Conservation (phyloP, 1,140 invertebrate species). For the Rhopalosiphum padi region DNA sequence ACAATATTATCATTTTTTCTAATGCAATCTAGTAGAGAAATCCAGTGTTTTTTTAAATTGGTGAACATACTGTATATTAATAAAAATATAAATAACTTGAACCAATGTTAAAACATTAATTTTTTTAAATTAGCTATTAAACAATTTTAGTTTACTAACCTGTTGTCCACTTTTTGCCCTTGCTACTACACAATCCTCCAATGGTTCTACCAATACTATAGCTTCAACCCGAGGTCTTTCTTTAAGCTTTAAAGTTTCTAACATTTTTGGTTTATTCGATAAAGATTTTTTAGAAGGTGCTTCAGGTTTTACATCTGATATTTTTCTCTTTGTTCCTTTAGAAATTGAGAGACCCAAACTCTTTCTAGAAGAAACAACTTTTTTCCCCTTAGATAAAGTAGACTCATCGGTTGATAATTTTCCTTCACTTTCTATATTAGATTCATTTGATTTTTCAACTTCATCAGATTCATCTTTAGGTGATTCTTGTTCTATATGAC, state of each 20-base stretch:
- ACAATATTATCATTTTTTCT: too few relatives aligned
- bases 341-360: slow-evolving; percentile 43
- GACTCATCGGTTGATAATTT: slow-evolving; percentile 63
- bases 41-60: too few relatives aligned
- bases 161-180: background rate
- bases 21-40: too few relatives aligned
- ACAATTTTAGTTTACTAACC: background rate
- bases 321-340: slow-evolving; percentile 50
- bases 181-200: background rate
- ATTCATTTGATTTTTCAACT: slow-evolving; percentile 59
- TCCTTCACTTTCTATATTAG: slow-evolving; percentile 60
- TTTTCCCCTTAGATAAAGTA: slow-evolving; percentile 35
- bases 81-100: too few relatives aligned
- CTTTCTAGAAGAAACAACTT: background rate
- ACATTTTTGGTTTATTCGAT: background rate
- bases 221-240: background rate
- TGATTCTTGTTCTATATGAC: background rate
- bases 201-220: slow-evolving; percentile 19
- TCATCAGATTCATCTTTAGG: background rate
- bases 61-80: too few relatives aligned
- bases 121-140: too few relatives aligned
- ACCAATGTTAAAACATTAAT: too few relatives aligned
- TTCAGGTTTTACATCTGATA: slow-evolving; percentile 47
- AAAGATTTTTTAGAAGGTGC: slow-evolving; percentile 26
- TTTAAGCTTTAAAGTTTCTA: background rate